Evolutionary conservation across 2,113 vertebrate species (phyloP).

Genomic region (Spermophilus dauricus): DNA sequence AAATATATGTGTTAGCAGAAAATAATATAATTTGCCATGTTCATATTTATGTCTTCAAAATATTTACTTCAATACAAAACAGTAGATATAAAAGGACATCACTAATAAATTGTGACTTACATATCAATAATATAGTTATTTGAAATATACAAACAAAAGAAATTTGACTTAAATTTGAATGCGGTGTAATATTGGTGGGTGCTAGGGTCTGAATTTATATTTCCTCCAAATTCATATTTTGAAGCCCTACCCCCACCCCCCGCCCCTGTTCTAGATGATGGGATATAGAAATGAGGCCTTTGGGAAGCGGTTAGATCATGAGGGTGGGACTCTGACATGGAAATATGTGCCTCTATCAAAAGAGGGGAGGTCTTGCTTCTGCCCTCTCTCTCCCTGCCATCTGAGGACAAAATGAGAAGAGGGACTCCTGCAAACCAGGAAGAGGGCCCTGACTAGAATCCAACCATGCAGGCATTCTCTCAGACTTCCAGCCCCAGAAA

Average conservation of each 20-base stretch:
- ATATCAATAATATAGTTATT: neutral
- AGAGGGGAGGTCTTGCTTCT: neutral
- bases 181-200: no score
- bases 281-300: no score
- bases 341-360: neutral
- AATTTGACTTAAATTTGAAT: neutral
- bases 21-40: neutral
- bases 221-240: neutral
- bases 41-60: neutral
- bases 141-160: neutral
- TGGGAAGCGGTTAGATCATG: neutral
- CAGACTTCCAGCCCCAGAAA: neutral
- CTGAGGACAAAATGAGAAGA: neutral
- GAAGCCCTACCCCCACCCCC: neutral
- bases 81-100: neutral
- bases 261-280: no score
- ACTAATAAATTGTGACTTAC: neutral
- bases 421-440: neutral
- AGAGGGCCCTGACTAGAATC: neutral
- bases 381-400: neutral
- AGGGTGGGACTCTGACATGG: no score
- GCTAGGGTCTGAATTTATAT: neutral
- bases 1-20: neutral
- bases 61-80: neutral
- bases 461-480: no score